These are phyloP conservation scores for Hylaeus anthracinus DNA, from an alignment of 1,140 invertebrate genomes.

Conservation along the genomic window DNA sequence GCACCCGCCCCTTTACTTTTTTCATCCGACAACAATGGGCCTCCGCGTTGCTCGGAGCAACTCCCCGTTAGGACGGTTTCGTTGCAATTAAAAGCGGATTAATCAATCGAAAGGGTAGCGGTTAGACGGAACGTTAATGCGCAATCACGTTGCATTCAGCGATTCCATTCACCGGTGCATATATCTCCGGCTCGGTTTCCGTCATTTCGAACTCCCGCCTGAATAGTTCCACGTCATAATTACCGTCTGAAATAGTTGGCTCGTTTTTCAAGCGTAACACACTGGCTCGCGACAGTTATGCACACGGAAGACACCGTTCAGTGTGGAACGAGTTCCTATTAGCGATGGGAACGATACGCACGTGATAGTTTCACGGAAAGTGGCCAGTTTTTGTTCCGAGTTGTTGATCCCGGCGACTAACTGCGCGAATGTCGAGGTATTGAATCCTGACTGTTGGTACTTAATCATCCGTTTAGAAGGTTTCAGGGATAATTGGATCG, in stretches of 20 bases:
- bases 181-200: slow-evolving; percentile 34
- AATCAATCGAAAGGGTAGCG: slow-evolving; percentile 28
- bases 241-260: slow-evolving; percentile 40
- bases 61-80: not conserved
- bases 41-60: not conserved
- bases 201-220: slow-evolving; percentile 40
- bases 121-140: not conserved
- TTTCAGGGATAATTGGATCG: not conserved
- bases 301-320: slow-evolving; percentile 61
- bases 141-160: slow-evolving; percentile 17
- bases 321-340: slow-evolving; percentile 41
- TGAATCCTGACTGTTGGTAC: not conserved
- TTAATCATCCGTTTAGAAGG: not conserved
- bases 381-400: not conserved
- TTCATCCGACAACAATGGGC: too few species aligned
- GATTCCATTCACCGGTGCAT: slow-evolving; percentile 11
- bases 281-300: slow-evolving; percentile 58
- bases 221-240: slow-evolving; percentile 51
- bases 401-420: too few species aligned
- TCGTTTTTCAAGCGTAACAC: slow-evolving; percentile 47
- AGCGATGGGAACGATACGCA: slow-evolving; percentile 37
- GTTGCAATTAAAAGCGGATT: slow-evolving; percentile 39
- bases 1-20: too few species aligned
- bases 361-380: slow-evolving; percentile 14
- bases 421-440: not conserved